Evolutionary conservation across 1,140 invertebrate species (phyloP), one percentile per base, ranked within the genome.

Genomic region (Penaeus chinensis): DNA sequence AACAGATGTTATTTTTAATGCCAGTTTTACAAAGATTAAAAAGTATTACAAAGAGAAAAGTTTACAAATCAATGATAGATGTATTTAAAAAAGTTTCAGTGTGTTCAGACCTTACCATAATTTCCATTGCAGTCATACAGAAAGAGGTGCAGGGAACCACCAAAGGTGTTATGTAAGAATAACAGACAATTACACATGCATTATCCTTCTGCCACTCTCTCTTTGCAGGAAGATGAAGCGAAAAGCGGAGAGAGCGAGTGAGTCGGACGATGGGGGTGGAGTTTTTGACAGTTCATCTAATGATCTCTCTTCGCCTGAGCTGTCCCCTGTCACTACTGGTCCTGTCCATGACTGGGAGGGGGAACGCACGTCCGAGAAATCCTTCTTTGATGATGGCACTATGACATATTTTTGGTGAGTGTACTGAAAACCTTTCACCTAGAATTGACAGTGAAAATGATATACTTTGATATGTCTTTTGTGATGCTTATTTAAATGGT

Each of bases 361-460:
- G 71, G 93, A 94, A 82, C 91, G 90, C 81, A 91, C 92, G 60
- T 92, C 91, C 82, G 91, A 92, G 65, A 92, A 92, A 74, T 91
- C 92, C 63, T 92, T 94, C 85, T 93, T 91, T 89, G 93, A 94
- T 91, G 93, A 94, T 93, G 93, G 93, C 71, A 94, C 93, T 27
- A 92, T 93, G 91, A 92, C 93, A 10, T 94, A 92, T 90, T 94
- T 94, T 89, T 94, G 93, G 93, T 94, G 90, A 91, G 91, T 90
- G 62, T 27, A 61, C 47, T 47, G 69, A 74, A n/a, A 22, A 27
- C 18, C 11, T n/a, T 74, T 74, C 69, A 7, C 37, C 18, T 3
- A 18, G 37, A 27, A n/a, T 24, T 74, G 18, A 0, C 37, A 32
- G 4, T n/a, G 24, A 11, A 74, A 74, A 19, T n/a, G 20, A 19